These are phyloP conservation scores for Mormyrus lacerda DNA, from an alignment of 2,113 vertebrate species.

Conservation along the genomic window DNA sequence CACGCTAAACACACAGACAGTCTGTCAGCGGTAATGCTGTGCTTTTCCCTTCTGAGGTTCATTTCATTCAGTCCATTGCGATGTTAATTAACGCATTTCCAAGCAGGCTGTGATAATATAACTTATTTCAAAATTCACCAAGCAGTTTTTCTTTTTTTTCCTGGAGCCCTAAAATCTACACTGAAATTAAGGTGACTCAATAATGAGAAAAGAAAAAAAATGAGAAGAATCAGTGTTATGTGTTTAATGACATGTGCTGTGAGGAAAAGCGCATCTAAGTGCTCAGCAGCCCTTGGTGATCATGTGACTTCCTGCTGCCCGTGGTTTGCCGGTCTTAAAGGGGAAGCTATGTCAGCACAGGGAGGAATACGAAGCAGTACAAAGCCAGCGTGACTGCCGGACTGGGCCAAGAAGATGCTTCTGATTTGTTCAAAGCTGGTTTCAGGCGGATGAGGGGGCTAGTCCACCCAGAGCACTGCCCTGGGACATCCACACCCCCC, in stretches of 20 bases:
- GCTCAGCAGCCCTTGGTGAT: background rate
- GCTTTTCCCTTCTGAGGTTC: background rate
- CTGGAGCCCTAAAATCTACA: background rate
- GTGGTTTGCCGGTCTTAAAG: background rate
- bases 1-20: background rate
- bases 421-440: background rate
- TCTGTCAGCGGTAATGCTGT: background rate
- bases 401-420: background rate
- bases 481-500: background rate
- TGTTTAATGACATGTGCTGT: background rate
- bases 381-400: background rate
- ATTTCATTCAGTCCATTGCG: background rate
- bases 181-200: background rate
- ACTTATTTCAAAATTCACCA: background rate
- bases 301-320: background rate
- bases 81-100: background rate
- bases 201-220: background rate
- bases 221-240: background rate
- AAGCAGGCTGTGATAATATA: conserved; percentile 1
- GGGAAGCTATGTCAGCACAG: background rate
- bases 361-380: background rate
- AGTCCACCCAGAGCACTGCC: background rate
- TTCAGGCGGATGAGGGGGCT: background rate
- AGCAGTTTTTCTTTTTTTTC: background rate
- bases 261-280: background rate